These are phyloP conservation scores for Rhynchomys soricoides DNA, from an alignment of 2,113 vertebrate species.

Conservation along the genomic window DNA sequence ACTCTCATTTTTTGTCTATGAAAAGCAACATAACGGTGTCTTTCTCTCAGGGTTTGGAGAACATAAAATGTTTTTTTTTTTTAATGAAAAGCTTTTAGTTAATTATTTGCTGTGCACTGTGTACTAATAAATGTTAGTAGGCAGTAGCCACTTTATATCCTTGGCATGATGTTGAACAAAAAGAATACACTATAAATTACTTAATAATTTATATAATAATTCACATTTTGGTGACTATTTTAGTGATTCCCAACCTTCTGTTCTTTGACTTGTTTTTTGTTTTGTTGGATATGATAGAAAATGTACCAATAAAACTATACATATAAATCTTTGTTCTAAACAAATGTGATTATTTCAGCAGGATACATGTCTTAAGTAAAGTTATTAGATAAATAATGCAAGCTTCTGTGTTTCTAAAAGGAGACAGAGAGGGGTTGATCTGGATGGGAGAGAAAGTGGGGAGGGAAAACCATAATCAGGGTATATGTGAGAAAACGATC, in stretches of 20 bases:
- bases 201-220: not conserved
- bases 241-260: not conserved
- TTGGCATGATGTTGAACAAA: not conserved
- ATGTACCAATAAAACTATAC: not conserved
- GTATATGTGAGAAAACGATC: not conserved
- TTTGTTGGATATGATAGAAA: not conserved
- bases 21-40: not conserved
- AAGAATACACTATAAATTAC: not conserved
- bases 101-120: not conserved
- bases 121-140: not conserved
- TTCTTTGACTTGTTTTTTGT: not conserved
- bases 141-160: not conserved
- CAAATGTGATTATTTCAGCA: not conserved
- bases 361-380: not conserved
- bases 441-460: not conserved
- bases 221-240: not conserved
- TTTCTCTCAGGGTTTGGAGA: not conserved
- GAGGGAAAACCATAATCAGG: not conserved
- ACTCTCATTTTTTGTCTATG: not conserved
- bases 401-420: not conserved
- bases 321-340: not conserved
- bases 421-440: not conserved
- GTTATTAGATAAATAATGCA: not conserved
- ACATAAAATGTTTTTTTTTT: not conserved
- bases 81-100: not conserved